Percentiles rank a stretch among this genome's conserved stretches.
Conservation (phyloP, 2,888 invertebrate species). For the Hypolimnas misippus region DNA sequence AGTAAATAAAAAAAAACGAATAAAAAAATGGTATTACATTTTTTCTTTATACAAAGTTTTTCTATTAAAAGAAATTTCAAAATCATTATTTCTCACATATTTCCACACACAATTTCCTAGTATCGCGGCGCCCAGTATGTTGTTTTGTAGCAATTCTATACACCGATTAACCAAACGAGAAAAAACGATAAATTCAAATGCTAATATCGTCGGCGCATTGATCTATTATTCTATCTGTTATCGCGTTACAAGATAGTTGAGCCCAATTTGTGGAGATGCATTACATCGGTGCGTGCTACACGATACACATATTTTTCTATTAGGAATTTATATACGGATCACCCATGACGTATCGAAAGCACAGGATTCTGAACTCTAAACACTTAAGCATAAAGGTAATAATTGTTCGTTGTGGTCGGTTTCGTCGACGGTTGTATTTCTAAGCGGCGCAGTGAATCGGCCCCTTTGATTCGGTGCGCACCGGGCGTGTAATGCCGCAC, state of each 20-base stretch:
- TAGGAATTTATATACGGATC: constrained; percentile 13
- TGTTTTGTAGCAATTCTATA: neutral
- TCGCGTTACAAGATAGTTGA: constrained; percentile 13
- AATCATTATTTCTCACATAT: neutral
- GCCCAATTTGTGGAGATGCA: constrained; percentile 5
- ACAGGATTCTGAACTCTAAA: neutral
- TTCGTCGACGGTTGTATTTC: constrained; percentile 10
- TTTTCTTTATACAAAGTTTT: neutral
- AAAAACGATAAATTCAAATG: neutral
- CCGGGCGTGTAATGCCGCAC: constrained; percentile 48
- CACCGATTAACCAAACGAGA: constrained; percentile 4
- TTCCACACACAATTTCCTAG: neutral
- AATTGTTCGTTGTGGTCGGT: neutral
- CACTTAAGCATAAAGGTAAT: neutral
- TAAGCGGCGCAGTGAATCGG: constrained; percentile 19
- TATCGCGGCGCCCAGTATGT: neutral
- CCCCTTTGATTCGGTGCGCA: constrained; percentile 35
- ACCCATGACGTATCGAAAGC: neutral
- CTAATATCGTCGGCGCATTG: constrained; percentile 8
- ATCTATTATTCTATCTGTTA: constrained; percentile 6
- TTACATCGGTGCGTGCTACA: constrained; percentile 16
- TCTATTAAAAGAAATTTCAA: neutral
- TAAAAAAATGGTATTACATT: too few relatives aligned
- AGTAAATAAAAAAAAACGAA: too few relatives aligned
- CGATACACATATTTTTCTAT: constrained; percentile 17